These are phyloP conservation scores for Branchipolynoe longqiensis DNA, from an alignment of 2,888 invertebrate species.

Conservation along the genomic window DNA sequence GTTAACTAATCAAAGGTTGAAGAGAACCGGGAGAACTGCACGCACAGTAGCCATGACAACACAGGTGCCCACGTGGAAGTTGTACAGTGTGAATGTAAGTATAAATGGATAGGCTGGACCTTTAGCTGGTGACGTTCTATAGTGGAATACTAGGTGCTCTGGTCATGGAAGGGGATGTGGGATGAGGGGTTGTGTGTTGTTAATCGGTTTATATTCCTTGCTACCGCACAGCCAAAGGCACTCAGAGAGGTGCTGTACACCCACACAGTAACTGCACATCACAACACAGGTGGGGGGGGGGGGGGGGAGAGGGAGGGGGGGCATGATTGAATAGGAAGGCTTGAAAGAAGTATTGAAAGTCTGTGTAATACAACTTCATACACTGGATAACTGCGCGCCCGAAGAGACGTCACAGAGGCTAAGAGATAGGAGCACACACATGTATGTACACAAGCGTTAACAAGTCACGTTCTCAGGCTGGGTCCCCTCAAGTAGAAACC, in stretches of 20 bases:
- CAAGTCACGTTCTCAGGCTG: conserved; percentile 18
- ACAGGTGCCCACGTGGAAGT: background rate
- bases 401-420: conserved; percentile 13
- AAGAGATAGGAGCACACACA: conserved; percentile 19
- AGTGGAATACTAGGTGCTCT: background rate
- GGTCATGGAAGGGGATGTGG: too few species aligned
- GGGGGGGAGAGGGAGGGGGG: background rate
- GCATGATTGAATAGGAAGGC: conserved; percentile 19
- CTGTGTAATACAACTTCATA: conserved; percentile 33
- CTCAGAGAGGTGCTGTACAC: conserved; percentile 3
- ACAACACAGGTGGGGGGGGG: conserved; percentile 19
- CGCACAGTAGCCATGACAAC: background rate
- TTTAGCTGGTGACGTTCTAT: conserved; percentile 18
- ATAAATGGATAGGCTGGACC: conserved; percentile 33
- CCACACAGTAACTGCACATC: conserved; percentile 31
- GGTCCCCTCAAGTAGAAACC: conserved; percentile 31
- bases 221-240: conserved; percentile 48
- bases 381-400: conserved; percentile 14
- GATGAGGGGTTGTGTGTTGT: too few species aligned
- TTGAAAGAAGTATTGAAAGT: conserved; percentile 45
- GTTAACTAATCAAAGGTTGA: background rate
- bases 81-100: conserved; percentile 4
- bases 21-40: background rate
- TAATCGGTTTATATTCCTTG: conserved; percentile 33
- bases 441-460: conserved; percentile 38